phyloP scores from a whole-genome alignment of 2,888 invertebrate species.

The Caenorhabditis becei region DNA sequence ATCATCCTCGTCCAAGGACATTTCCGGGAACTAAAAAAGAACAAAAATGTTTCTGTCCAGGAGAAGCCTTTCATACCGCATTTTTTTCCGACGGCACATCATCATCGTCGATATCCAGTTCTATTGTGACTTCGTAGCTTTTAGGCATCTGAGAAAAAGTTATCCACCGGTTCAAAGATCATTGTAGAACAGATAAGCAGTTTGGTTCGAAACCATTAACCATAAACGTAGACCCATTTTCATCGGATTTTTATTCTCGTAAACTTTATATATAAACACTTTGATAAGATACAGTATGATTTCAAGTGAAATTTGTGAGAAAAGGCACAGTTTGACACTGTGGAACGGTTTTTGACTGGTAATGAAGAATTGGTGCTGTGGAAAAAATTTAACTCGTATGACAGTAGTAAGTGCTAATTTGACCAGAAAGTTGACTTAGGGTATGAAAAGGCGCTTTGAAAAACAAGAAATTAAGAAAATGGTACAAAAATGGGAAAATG shows the following conservation, averaged over 20 bases:
- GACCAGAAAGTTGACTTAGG: not conserved
- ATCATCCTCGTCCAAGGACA: slow-evolving; percentile 21
- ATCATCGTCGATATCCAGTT: slow-evolving; percentile 43
- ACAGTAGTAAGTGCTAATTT: not conserved
- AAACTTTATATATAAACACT: too few relatives aligned
- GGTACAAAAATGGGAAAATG: not conserved
- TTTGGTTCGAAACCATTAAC: too few relatives aligned
- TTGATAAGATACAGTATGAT: too few relatives aligned
- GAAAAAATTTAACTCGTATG: not conserved
- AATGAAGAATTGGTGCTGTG: not conserved
- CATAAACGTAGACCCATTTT: too few relatives aligned
- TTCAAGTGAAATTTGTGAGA: too few relatives aligned
- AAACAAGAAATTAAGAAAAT: not conserved
- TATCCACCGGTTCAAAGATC: too few relatives aligned
- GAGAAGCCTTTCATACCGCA: slow-evolving; percentile 1
- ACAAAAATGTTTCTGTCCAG: not conserved
- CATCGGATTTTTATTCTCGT: too few relatives aligned
- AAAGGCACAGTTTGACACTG: not conserved
- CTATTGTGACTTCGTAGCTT: slow-evolving; percentile 34
- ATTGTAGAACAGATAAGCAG: too few relatives aligned
- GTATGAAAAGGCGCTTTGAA: not conserved
- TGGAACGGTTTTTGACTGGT: not conserved
- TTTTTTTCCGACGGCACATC: slow-evolving; percentile 19
- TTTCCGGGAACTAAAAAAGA: slow-evolving; percentile 22
- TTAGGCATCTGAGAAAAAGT: slow-evolving; percentile 10